A percentile compares a stretch with the other conserved stretches of the same genome.
Evolutionary conservation across 2,797 vertebrate species (phyloP).

Genomic region (Mus caroli): DNA sequence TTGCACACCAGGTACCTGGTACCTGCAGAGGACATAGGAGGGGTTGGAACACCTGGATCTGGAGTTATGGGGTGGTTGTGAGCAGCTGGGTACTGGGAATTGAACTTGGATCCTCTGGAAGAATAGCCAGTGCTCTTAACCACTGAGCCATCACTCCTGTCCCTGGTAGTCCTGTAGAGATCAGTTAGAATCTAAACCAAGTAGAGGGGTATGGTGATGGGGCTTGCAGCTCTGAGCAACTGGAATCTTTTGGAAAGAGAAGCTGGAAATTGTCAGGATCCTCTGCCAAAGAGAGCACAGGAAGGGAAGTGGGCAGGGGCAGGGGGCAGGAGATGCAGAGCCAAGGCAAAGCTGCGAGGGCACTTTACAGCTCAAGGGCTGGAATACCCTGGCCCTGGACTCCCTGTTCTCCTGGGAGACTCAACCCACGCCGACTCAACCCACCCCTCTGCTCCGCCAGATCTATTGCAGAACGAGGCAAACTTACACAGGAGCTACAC

Average conservation of each 20-base stretch:
- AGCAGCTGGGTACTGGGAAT: background rate
- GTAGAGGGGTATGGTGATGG: rapidly evolving
- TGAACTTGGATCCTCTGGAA: background rate
- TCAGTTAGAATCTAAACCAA: background rate
- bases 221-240: background rate
- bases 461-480: background rate
- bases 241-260: background rate
- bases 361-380: background rate
- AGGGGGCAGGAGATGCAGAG: background rate
- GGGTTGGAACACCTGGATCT: background rate
- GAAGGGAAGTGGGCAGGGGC: rapidly evolving
- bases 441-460: background rate
- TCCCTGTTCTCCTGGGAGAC: background rate
- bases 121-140: background rate
- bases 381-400: background rate
- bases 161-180: background rate
- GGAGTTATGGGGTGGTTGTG: too few relatives aligned
- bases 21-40: background rate
- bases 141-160: background rate
- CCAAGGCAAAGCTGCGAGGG: rapidly evolving
- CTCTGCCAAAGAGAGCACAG: background rate
- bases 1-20: background rate
- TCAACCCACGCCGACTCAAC: background rate
- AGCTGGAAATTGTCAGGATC: background rate
- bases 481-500: background rate